Evolutionary conservation across 2,113 vertebrate species (phyloP).

Genomic region (Condylura cristata): DNA sequence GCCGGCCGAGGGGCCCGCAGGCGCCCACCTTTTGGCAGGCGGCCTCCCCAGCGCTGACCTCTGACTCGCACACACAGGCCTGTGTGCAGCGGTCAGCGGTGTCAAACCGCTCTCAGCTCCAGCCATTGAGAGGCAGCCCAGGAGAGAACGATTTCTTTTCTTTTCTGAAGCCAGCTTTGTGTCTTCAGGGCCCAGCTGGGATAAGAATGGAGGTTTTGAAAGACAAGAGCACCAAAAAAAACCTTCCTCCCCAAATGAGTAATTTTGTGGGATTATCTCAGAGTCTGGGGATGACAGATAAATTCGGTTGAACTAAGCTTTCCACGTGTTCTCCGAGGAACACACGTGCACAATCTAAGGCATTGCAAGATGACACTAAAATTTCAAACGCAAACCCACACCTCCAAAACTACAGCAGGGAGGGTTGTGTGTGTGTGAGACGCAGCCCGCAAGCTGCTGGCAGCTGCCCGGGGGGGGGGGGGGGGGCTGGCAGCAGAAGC

Average conservation of each 20-base stretch:
- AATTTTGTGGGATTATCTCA: background rate
- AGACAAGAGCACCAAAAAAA: background rate
- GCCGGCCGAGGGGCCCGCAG: constrained; percentile 60
- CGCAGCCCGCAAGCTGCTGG: background rate
- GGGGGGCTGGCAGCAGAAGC: background rate
- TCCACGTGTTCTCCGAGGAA: background rate
- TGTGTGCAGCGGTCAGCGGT: constrained; percentile 75
- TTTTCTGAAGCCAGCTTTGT: constrained; percentile 26
- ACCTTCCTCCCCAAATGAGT: background rate
- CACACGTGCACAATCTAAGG: background rate
- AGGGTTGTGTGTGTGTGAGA: too few species aligned
- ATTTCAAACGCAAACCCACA: background rate
- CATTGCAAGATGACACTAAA: background rate
- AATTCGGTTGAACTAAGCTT: background rate
- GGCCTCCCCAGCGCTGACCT: constrained; percentile 84
- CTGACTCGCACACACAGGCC: constrained; percentile 81
- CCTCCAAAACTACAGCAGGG: background rate
- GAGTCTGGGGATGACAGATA: background rate
- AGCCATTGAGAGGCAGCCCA: constrained; percentile 56
- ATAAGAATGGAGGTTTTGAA: background rate
- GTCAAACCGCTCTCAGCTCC: constrained; percentile 79
- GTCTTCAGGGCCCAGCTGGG: constrained; percentile 25
- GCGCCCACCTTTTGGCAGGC: constrained; percentile 9
- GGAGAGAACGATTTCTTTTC: constrained; percentile 62
- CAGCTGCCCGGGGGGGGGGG: background rate